Evolutionary conservation across 2,888 invertebrate genomes (phyloP), one percentile per base, ranked within the genome.

Genomic region (Drosophila atroscutellata): DNA sequence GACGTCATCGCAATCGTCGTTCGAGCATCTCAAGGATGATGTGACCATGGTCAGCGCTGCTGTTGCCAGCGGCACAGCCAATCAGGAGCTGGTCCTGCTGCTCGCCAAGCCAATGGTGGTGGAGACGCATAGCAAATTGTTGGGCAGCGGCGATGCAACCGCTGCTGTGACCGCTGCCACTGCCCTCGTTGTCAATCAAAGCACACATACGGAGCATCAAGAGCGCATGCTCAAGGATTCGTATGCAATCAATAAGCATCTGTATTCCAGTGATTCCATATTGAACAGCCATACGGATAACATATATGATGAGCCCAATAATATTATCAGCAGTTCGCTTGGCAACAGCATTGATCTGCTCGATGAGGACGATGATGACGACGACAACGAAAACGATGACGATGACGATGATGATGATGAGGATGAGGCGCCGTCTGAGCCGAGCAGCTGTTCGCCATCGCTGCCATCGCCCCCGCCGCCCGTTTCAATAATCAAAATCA

Each of bases 251-350:
- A 92, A 91, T 57, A 91, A 91, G 78, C 91, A 92, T 77, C 82
- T 93, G 47, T 93, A 93, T 66, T 91, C 93, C 18, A 93, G 93
- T 74, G 93, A 93, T 77, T 93, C 93, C 9, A 90, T 93, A 71
- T 81, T 93, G 52, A 93, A 92, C 74, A 89, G 88, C 65, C 90
- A 91, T 50, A 91, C 89, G 66, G 92, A 93, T 73, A 93, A 93
- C 68, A 93, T 93, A 32, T 93, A 93, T 66, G 93, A 93, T 75
- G 93, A 93, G 69, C 93, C 93, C 28, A 93, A 93, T 73, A 92
- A 92, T 71, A 90, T 92, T 37, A 85, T 91, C 54, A 92, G 91
- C 74, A 90, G 90, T 30, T 92, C 91, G 57, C 78, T 91, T 75
- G 91, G 91, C 57, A 92, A 92, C 65, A 92, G 90, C 50, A 88